Percentiles rank a stretch among this genome's conserved stretches.
Conservation (phyloP, 2,888 invertebrate species). For the Hirtodrosophila alboralis region DNA sequence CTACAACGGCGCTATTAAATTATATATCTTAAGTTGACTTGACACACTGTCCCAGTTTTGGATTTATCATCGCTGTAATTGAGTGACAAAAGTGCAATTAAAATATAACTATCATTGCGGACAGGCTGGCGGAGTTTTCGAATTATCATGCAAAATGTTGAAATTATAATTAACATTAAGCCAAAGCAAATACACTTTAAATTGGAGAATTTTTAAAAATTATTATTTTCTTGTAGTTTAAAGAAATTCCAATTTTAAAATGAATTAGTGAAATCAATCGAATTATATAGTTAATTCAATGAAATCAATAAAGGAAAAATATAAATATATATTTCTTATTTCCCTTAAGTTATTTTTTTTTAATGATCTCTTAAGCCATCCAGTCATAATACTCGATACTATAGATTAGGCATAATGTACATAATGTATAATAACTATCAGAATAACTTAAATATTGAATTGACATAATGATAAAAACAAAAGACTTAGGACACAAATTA, state of each 20-base stretch:
- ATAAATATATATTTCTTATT: too few relatives aligned
- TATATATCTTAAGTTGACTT: constrained; percentile 47
- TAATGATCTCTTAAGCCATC: too few relatives aligned
- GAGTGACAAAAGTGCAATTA: constrained; percentile 78
- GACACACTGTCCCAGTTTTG: constrained; percentile 77
- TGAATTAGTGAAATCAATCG: too few relatives aligned
- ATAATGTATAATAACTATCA: background rate
- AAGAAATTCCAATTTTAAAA: too few relatives aligned
- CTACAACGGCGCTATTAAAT: constrained; percentile 35
- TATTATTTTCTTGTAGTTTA: too few relatives aligned
- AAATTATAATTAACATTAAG: constrained; percentile 6
- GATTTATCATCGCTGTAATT: constrained; percentile 56
- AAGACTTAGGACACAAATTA: constrained; percentile 35
- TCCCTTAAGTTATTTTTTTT: too few relatives aligned
- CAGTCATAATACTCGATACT: too few relatives aligned
- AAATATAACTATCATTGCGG: constrained; percentile 40
- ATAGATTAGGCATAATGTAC: too few relatives aligned
- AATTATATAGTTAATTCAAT: too few relatives aligned
- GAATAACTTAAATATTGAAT: constrained; percentile 1
- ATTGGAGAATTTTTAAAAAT: too few relatives aligned
- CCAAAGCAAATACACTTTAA: background rate
- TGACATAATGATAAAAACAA: constrained; percentile 2
- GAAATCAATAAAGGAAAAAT: too few relatives aligned
- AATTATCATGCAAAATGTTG: constrained; percentile 30
- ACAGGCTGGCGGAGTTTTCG: constrained; percentile 4